Evolutionary conservation across 2,888 invertebrate species (phyloP).

Genomic region (Bruchidius siliquastri): DNA sequence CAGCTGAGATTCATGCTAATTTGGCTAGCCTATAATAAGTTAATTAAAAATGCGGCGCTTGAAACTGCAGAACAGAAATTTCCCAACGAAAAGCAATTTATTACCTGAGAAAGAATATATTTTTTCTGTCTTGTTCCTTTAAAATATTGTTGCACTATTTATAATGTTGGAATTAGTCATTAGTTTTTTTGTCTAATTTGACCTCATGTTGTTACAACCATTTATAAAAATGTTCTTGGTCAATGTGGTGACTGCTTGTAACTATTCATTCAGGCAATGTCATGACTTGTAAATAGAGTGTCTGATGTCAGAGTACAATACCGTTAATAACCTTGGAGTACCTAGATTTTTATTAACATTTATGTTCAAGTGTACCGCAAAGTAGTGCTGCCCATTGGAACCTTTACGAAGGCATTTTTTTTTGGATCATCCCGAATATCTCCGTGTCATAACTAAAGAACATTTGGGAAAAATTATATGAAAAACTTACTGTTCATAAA

Average conservation of each 20-base stretch:
- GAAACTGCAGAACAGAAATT: background rate
- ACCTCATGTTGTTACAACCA: background rate
- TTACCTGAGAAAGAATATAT: background rate
- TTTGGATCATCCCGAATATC: too few relatives aligned
- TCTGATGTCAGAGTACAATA: background rate
- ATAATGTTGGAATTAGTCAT: background rate
- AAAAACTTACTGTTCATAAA: too few relatives aligned
- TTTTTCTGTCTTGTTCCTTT: background rate
- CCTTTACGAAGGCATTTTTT: too few relatives aligned
- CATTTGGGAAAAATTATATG: too few relatives aligned
- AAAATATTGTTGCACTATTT: background rate
- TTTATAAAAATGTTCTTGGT: background rate
- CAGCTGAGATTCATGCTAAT: too few relatives aligned
- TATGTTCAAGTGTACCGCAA: too few relatives aligned
- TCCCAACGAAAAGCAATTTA: background rate
- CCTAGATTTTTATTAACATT: too few relatives aligned
- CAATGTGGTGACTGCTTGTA: background rate
- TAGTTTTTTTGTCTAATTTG: background rate
- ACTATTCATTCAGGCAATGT: background rate
- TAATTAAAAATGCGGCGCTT: background rate
- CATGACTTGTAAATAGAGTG: background rate
- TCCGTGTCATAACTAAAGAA: too few relatives aligned
- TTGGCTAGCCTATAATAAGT: background rate
- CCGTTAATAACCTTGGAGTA: background rate
- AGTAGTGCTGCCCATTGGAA: too few relatives aligned